These are phyloP conservation scores for Tyto alba DNA, from an alignment of 2,113 vertebrate genomes.

Conservation along the genomic window DNA sequence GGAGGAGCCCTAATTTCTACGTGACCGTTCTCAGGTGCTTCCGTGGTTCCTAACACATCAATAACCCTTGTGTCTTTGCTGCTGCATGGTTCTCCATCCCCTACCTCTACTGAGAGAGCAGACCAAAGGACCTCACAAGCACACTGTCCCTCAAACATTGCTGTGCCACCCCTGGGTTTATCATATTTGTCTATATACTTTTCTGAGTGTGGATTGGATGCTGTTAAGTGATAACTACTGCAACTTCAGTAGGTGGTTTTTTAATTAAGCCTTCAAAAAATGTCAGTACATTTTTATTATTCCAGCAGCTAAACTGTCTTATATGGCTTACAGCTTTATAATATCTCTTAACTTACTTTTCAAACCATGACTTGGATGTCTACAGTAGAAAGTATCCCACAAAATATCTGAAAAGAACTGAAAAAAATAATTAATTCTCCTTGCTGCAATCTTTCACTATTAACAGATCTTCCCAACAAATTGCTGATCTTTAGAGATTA, in stretches of 20 bases:
- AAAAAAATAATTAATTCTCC: neutral
- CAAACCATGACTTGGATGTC: neutral
- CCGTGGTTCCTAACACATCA: neutral
- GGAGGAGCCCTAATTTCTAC: neutral
- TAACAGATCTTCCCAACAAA: neutral
- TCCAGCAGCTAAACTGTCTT: neutral
- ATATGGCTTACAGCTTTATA: neutral
- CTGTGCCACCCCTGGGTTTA: neutral
- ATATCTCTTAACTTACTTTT: neutral
- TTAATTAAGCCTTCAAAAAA: neutral
- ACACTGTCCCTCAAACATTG: neutral
- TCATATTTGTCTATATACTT: neutral
- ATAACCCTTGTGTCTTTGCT: neutral
- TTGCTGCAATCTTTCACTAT: neutral
- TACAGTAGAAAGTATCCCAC: neutral
- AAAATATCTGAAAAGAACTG: neutral
- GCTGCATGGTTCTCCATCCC: neutral
- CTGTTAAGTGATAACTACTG: neutral
- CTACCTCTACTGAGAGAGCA: neutral
- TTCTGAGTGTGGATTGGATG: neutral
- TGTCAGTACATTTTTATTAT: neutral
- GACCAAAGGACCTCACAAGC: neutral
- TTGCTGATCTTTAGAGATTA: neutral
- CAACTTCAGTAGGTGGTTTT: neutral
- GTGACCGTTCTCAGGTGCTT: neutral